Evolutionary conservation across 2,797 vertebrate genomes (phyloP).

Genomic region (Alectoris magna): DNA sequence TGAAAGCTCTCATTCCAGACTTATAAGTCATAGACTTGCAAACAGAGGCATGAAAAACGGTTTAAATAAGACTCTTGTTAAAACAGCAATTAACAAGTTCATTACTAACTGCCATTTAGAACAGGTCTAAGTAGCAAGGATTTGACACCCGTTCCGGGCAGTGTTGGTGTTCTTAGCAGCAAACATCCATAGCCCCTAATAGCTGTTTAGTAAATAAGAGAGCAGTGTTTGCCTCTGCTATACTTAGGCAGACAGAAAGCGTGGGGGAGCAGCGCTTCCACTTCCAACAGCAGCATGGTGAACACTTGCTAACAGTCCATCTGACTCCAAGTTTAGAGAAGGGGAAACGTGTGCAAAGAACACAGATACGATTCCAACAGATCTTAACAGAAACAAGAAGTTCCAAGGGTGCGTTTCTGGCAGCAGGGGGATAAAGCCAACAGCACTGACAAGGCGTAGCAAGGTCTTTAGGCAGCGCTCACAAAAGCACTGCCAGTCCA

Average conservation of each 20-base stretch:
- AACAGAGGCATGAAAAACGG: background rate
- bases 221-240: background rate
- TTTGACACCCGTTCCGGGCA: background rate
- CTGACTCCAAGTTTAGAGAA: background rate
- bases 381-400: background rate
- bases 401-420: background rate
- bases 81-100: constrained; percentile 21
- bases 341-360: background rate
- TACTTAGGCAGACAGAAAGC: background rate
- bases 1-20: constrained; percentile 9
- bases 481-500: background rate
- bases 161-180: background rate
- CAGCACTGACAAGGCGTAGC: background rate
- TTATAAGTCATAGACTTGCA: constrained; percentile 20
- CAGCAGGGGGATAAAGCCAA: background rate
- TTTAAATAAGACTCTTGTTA: constrained; percentile 61
- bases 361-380: background rate
- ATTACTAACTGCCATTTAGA: background rate
- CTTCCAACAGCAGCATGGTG: background rate
- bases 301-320: background rate
- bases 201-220: background rate
- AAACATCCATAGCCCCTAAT: background rate
- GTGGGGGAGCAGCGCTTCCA: background rate
- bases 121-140: constrained; percentile 23
- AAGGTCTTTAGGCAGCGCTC: background rate